phyloP scores from a whole-genome alignment of 30 jellyfish, hydroid and myxozoan genomes.

The Chrysaora quinquecirrha region DNA sequence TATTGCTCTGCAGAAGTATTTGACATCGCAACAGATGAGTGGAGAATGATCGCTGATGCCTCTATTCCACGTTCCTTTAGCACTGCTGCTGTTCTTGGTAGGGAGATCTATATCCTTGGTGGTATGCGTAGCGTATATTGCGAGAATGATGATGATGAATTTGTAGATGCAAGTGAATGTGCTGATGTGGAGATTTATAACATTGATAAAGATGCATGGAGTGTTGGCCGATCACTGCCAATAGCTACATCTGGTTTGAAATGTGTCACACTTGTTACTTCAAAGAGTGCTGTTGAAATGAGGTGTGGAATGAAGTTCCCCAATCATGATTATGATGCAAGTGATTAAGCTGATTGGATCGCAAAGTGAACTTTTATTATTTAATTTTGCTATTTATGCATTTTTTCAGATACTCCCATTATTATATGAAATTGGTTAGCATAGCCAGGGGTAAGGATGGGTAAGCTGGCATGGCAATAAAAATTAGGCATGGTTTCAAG shows the following conservation, averaged over 20 bases:
- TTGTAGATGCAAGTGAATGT: constrained; percentile 94
- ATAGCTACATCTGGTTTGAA: constrained; percentile 84
- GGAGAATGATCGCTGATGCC: constrained; percentile 89
- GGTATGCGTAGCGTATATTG: constrained; percentile 80
- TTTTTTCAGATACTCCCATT: too few relatives aligned
- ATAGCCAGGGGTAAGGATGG: too few relatives aligned
- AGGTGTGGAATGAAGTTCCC: constrained; percentile 84
- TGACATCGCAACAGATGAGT: constrained; percentile 85
- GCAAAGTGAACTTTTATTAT: constrained; percentile 9
- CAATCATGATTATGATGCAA: not conserved
- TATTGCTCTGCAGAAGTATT: constrained; percentile 96
- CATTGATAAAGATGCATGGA: constrained; percentile 55
- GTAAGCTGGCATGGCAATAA: too few relatives aligned
- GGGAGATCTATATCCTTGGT: constrained; percentile 82
- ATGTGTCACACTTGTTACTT: constrained; percentile 60
- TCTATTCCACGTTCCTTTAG: constrained; percentile 86
- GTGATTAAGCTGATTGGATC: not conserved
- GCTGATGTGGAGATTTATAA: constrained; percentile 88
- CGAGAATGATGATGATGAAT: constrained; percentile 81
- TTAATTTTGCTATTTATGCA: too few relatives aligned
- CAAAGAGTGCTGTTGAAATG: constrained; percentile 68
- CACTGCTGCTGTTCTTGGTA: constrained; percentile 62
- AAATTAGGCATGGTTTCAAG: too few relatives aligned
- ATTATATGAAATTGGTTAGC: too few relatives aligned
- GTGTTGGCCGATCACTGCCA: constrained; percentile 80